These are phyloP conservation scores for Melieria omissa DNA, from an alignment of 2,888 invertebrate species.

Conservation along the genomic window DNA sequence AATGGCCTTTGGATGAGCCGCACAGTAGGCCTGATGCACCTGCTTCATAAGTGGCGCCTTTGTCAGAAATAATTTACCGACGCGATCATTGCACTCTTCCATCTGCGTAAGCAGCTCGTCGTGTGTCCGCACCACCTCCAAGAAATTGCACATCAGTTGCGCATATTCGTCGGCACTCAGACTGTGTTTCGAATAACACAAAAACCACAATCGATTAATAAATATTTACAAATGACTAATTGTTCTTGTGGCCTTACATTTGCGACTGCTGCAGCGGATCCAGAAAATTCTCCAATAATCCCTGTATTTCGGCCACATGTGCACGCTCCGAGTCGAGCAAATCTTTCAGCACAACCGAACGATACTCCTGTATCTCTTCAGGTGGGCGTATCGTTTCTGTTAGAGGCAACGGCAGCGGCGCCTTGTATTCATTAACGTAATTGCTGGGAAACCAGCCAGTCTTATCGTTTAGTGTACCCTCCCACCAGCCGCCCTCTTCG, in stretches of 20 bases:
- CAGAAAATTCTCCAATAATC: constrained; percentile 84
- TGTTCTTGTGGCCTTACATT: constrained; percentile 74
- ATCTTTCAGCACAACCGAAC: constrained; percentile 87
- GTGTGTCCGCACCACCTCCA: constrained; percentile 87
- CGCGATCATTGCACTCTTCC: constrained; percentile 86
- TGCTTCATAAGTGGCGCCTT: constrained; percentile 84
- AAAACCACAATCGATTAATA: neutral
- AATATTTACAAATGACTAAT: neutral
- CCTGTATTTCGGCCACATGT: constrained; percentile 90
- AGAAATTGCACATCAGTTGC: constrained; percentile 88
- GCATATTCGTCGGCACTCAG: constrained; percentile 86
- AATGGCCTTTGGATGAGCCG: constrained; percentile 93
- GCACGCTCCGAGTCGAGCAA: constrained; percentile 92
- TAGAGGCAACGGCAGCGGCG: constrained; percentile 67
- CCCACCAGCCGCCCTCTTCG: constrained; percentile 99
- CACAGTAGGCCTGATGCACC: constrained; percentile 90
- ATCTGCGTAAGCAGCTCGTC: constrained; percentile 81
- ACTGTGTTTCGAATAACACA: constrained; percentile 68
- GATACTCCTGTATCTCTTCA: constrained; percentile 80
- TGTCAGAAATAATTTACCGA: constrained; percentile 89
- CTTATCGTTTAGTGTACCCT: constrained; percentile 93
- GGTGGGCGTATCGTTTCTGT: constrained; percentile 75
- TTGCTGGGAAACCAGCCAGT: constrained; percentile 99
- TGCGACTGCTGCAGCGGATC: constrained; percentile 87
- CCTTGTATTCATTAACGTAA: constrained; percentile 90